Percentiles rank a stretch among this genome's conserved stretches.
Conservation (phyloP, 2,888 invertebrate species). For the Metacarcinus magister region DNA sequence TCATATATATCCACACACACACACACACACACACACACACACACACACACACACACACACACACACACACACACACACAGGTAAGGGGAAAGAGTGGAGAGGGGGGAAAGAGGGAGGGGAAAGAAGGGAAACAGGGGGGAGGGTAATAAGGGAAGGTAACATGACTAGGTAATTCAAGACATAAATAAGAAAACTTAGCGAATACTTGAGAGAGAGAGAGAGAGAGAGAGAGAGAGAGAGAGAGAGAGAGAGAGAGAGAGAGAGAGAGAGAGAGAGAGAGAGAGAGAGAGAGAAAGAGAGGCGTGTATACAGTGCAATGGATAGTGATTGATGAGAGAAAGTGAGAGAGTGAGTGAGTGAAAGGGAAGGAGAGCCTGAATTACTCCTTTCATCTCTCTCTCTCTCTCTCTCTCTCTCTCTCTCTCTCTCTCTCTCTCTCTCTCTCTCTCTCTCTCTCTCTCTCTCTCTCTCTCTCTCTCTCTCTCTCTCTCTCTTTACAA, state of each 20-base stretch:
- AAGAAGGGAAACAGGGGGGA: too few species aligned
- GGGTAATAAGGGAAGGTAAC: not conserved
- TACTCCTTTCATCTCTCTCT: not conserved
- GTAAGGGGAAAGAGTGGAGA: too few species aligned
- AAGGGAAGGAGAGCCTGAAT: conserved; percentile 22
- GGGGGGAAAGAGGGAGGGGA: too few species aligned
- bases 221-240: conserved; percentile 59
- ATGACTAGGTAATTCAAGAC: not conserved
- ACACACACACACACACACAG: not conserved
- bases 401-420: conserved; percentile 28
- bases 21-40: not conserved
- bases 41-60: not conserved
- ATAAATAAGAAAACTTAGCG: not conserved
- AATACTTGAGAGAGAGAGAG: not conserved
- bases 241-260: conserved; percentile 60
- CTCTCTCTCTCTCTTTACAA: too few species aligned
- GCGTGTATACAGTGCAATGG: too few species aligned
- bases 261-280: conserved; percentile 55
- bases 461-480: not conserved
- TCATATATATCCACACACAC: not conserved
- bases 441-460: conserved; percentile 27
- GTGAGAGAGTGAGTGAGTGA: not conserved
- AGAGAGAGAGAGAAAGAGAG: not conserved
- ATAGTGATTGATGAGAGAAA: conserved; percentile 47
- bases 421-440: not conserved